Evolutionary conservation across 2,113 vertebrate genomes (phyloP).

Genomic region (Gallinago media): DNA sequence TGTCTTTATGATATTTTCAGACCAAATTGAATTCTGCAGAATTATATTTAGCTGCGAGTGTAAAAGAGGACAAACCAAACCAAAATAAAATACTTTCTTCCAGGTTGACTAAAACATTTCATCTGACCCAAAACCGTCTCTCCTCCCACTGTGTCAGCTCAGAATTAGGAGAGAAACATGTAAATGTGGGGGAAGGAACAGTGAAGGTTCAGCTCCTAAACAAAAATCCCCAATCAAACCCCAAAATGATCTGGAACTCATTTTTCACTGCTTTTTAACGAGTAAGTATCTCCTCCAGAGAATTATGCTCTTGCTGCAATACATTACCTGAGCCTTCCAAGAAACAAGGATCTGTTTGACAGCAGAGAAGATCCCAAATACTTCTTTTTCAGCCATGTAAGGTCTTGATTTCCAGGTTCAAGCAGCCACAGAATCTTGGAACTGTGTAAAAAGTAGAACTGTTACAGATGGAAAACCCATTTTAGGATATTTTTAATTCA

Average conservation of each 20-base stretch:
- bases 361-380: background rate
- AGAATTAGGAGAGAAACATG: background rate
- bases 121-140: background rate
- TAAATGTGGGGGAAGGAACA: background rate
- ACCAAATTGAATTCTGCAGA: background rate
- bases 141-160: background rate
- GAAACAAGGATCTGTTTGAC: background rate
- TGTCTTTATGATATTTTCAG: background rate
- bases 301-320: background rate
- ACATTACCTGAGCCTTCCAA: background rate
- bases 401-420: background rate
- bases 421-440: background rate
- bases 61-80: background rate
- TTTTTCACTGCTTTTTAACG: background rate
- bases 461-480: background rate
- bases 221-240: background rate
- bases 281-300: background rate
- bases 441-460: background rate
- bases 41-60: constrained; percentile 9
- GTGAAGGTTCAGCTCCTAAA: background rate
- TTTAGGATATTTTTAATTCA: background rate
- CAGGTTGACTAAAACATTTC: background rate
- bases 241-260: background rate
- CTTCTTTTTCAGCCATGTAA: background rate
- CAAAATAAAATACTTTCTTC: background rate